These are phyloP conservation scores for Pheosia gnoma DNA, from an alignment of 2,888 invertebrate species.

Conservation along the genomic window DNA sequence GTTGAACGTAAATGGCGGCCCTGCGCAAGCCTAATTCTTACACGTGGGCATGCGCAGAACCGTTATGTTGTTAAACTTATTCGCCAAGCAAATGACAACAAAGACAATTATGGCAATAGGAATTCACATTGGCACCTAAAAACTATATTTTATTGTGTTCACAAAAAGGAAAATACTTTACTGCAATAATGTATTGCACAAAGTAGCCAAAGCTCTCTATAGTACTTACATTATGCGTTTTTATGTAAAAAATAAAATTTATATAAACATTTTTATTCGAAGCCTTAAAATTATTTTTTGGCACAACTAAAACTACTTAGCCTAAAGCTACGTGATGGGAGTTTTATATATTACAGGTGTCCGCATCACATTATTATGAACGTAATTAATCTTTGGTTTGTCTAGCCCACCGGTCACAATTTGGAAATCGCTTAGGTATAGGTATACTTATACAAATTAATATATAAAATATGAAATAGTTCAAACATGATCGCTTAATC, in stretches of 20 bases:
- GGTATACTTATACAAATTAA: constrained; percentile 45
- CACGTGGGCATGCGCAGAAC: no score
- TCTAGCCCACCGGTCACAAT: constrained; percentile 78
- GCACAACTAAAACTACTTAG: constrained; percentile 59
- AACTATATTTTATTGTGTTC: constrained; percentile 43
- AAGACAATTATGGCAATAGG: constrained; percentile 79
- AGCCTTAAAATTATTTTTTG: constrained; percentile 70
- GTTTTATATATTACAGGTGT: constrained; percentile 71
- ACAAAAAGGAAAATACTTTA: constrained; percentile 64
- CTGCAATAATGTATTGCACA: constrained; percentile 68
- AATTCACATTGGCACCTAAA: constrained; percentile 74
- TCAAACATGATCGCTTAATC: constrained; percentile 60
- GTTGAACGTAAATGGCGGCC: no score
- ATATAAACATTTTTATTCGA: constrained; percentile 55
- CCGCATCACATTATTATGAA: constrained; percentile 57
- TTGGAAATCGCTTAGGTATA: constrained; percentile 57
- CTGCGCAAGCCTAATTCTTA: no score
- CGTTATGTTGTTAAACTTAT: no score
- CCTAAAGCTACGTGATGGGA: constrained; percentile 65
- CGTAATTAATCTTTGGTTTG: constrained; percentile 80
- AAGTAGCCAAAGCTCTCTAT: constrained; percentile 57
- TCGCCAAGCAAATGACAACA: constrained; percentile 57
- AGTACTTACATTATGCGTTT: constrained; percentile 74
- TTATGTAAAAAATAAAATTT: constrained; percentile 63
- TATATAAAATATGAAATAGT: constrained; percentile 68